phyloP scores from a whole-genome alignment of 1,140 invertebrate genomes.

The Rhyacophila brunnea region DNA sequence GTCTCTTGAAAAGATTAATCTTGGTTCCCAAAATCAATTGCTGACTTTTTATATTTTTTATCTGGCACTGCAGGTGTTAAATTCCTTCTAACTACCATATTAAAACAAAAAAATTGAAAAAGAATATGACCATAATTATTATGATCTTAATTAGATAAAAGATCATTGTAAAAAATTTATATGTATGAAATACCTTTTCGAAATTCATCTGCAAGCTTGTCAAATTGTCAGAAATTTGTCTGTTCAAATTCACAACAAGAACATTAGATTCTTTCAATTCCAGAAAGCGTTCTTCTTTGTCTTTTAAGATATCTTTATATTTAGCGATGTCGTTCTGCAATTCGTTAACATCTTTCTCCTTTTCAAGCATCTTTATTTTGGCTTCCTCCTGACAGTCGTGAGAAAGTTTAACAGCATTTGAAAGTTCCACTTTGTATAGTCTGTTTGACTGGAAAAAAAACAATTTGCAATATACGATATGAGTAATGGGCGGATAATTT shows the following conservation, averaged over 20 bases:
- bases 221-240: conserved; percentile 54
- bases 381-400: conserved; percentile 68
- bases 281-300: conserved; percentile 43
- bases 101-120: too few species aligned
- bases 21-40: too few species aligned
- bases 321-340: conserved; percentile 30
- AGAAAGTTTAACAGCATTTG: conserved; percentile 64
- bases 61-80: too few species aligned
- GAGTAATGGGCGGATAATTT: too few species aligned
- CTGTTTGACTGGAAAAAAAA: conserved; percentile 56
- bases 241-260: conserved; percentile 52
- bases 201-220: conserved; percentile 53
- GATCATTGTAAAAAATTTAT: too few species aligned
- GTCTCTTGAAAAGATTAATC: too few species aligned
- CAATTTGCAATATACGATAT: too few species aligned
- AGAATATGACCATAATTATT: too few species aligned
- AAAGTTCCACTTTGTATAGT: conserved; percentile 64
- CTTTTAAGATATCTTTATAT: conserved; percentile 37
- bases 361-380: conserved; percentile 43
- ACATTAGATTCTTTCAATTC: conserved; percentile 52
- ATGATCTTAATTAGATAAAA: too few species aligned
- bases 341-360: conserved; percentile 27
- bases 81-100: too few species aligned
- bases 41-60: too few species aligned
- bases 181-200: conserved; percentile 47